Percentiles rank a stretch among this genome's conserved stretches.
phyloP scores from a whole-genome alignment of 2,888 invertebrate genomes.

The Eristalinus aeneus region DNA sequence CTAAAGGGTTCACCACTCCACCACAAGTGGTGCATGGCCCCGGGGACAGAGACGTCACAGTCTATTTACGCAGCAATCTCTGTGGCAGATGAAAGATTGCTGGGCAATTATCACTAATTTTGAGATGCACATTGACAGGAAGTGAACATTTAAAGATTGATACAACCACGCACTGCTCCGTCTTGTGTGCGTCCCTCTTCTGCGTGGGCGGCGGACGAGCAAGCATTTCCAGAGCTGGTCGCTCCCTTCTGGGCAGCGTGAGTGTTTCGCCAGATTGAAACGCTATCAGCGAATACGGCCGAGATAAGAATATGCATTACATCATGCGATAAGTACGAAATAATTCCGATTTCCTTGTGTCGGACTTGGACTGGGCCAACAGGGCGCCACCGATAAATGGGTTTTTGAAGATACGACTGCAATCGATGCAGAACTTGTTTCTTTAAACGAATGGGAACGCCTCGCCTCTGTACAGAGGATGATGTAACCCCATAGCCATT shows the following conservation, averaged over 20 bases:
- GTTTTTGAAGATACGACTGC: not conserved
- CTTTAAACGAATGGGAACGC: too few relatives aligned
- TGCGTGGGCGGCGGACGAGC: conserved; percentile 17
- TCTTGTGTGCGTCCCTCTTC: too few relatives aligned
- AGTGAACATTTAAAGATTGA: conserved; percentile 57
- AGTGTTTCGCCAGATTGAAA: not conserved
- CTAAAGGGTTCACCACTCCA: conserved; percentile 41
- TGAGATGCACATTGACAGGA: conserved; percentile 58
- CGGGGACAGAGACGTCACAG: conserved; percentile 11
- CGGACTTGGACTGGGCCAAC: not conserved
- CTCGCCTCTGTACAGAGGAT: not conserved
- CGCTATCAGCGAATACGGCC: conserved; percentile 9
- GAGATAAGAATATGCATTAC: conserved; percentile 20
- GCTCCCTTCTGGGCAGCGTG: not conserved
- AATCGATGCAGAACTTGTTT: not conserved
- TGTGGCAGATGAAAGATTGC: conserved; percentile 45
- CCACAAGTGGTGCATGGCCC: conserved; percentile 10
- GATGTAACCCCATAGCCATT: not conserved
- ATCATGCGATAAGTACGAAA: conserved; percentile 9
- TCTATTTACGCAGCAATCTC: conserved; percentile 52
- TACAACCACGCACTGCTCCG: conserved; percentile 15
- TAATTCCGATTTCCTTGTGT: not conserved
- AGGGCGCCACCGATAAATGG: not conserved
- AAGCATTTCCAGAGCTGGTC: not conserved
- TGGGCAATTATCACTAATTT: conserved; percentile 69